phyloP scores from a whole-genome alignment of 2,888 invertebrate species.

The Chaetogeoica ovagalla region DNA sequence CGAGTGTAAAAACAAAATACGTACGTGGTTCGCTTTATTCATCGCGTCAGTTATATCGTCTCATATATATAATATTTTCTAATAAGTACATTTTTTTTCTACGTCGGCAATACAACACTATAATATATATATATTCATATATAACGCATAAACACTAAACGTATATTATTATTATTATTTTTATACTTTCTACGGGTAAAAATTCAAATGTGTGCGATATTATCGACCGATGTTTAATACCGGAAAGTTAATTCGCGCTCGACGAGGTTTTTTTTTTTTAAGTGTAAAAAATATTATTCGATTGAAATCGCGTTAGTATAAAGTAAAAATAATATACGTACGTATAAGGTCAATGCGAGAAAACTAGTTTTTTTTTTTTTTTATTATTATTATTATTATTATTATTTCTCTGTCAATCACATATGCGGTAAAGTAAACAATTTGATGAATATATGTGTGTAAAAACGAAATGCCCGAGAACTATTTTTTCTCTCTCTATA shows the following conservation, averaged over 20 bases:
- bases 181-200: constrained; percentile 24
- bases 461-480: no score
- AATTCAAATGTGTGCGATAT: constrained; percentile 20
- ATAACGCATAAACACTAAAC: neutral
- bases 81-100: constrained; percentile 6
- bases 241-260: constrained; percentile 23
- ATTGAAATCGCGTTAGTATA: constrained; percentile 21
- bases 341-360: neutral
- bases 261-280: neutral
- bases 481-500: no score
- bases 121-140: no score
- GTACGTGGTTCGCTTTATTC: constrained; percentile 8
- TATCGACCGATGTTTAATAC: constrained; percentile 9
- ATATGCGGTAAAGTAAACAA: no score
- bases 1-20: no score
- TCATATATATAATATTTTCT: no score
- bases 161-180: neutral
- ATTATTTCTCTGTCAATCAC: no score
- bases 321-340: neutral
- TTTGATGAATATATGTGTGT: no score
- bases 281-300: constrained; percentile 2
- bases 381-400: no score
- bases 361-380: no score
- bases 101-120: neutral
- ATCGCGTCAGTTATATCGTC: constrained; percentile 31